Percentiles rank a stretch among this genome's conserved stretches.
phyloP scores from a whole-genome alignment of 2,113 vertebrate genomes.

The Polypterus bichir region DNA sequence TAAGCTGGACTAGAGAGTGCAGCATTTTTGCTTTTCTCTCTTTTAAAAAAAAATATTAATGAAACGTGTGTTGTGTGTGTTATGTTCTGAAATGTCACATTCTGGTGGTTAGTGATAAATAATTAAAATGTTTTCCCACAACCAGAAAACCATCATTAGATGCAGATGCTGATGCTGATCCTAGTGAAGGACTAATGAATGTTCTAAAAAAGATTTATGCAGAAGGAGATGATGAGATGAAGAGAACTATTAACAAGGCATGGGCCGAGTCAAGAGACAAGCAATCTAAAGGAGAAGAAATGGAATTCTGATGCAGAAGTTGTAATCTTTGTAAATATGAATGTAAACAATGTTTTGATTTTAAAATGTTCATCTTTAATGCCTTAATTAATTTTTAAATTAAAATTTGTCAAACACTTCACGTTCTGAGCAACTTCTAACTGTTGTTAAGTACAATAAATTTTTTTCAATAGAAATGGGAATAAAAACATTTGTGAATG shows the following conservation, averaged over 20 bases:
- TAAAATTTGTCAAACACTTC: too few species aligned
- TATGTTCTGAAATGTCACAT: background rate
- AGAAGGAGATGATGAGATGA: constrained; percentile 94
- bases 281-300: constrained; percentile 69
- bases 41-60: too few species aligned
- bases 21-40: too few species aligned
- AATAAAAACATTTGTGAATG: too few species aligned
- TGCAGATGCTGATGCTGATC: constrained; percentile 54
- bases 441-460: too few species aligned
- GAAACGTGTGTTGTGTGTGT: background rate
- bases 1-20: too few species aligned
- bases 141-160: constrained; percentile 66
- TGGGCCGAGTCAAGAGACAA: constrained; percentile 94
- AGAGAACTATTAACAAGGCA: constrained; percentile 92
- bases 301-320: constrained; percentile 56
- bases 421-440: too few species aligned
- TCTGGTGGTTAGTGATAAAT: background rate
- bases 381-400: too few species aligned
- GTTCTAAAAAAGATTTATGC: constrained; percentile 91
- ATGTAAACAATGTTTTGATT: too few species aligned
- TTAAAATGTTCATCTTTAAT: too few species aligned
- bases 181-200: constrained; percentile 85
- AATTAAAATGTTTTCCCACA: background rate
- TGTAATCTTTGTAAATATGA: too few species aligned
- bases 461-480: too few species aligned